Base-by-base conservation (phyloP, 53 echinoderm and acorn worm genomes). In the Apostichopus leukothele region DNA sequence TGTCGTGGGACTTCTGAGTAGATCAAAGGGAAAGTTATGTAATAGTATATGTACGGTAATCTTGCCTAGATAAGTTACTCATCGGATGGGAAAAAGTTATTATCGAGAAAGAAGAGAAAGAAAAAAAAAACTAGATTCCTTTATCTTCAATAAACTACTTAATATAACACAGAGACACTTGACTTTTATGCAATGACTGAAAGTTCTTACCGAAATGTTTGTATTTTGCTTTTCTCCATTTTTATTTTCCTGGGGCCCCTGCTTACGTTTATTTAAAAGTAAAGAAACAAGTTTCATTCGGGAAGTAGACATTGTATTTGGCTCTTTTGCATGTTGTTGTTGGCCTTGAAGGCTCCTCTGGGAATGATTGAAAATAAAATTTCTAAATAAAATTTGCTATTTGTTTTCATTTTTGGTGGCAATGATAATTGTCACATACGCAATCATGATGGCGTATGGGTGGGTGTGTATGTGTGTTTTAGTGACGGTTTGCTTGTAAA, bases 131-230 rank as follows among this genome's bases (percentile, higher is more conserved):
- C 71, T 16, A n/a, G 18, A n/a, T 16, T 71, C 71, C 13, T 19
- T n/a, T 14, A 71, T 71, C 71, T n/a, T 19, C 18, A 71, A n/a
- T 14, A 71, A 71, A n/a, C 71, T 16, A 71, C 71, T 16, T 71
- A 71, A 79, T 18, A 12, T 51, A 19, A 79, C 79, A 51, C 52
- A 39, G 39, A 39, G 39, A 39, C 39, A 39, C 12, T 51, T 9
- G 12, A 51, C 18, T 79, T 79, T 79, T 79, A 79, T 79, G 79
- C 79, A 79, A 79, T 79, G 79, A 79, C 52, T 79, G 79, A 9
- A 54, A 53, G 52, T 53, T 20, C 77, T 27, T 79, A 25, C 39
- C 39, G 39, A 39, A 21, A 19, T 79, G 23, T 79, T 53, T 53
- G 11, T 18, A 6, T 16, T 1, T 13, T 63, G 11, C 16, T 63